Base-by-base conservation (phyloP, 2,113 vertebrate species). In the Corvus hawaiiensis region DNA sequence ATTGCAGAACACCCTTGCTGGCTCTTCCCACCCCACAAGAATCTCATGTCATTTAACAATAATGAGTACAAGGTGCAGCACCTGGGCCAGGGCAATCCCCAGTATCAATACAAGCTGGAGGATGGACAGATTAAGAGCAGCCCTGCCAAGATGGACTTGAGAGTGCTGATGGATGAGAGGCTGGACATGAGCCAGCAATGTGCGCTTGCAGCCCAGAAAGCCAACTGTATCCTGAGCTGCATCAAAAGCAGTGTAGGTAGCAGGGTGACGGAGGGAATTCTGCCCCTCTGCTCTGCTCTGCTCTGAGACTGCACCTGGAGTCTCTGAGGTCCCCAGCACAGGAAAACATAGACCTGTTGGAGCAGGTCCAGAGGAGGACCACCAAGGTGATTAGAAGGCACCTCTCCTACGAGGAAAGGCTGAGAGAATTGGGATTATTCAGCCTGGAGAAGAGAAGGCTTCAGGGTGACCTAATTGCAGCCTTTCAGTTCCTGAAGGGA, bases 211-310 rank as follows among this genome's bases (percentile, higher is more conserved):
- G 26, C 15, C 48, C 26, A 62, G 41, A 62, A 55, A 55, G 55
- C 7, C 2, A 69, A 3, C 16, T 55, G 5, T 43, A 13, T 76
- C 6, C 63, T 49, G 41, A 26, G 24, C 12, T 83, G 6, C 30
- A 54, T 14, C 21, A 30, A 55, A 48, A 76, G 26, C 32, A 66
- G 8, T 0, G 0, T 44, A 15, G 32, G 8, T 43, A 76, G 30
- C 21, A 35, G 30, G 10, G 22, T 0, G 0, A 69, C 41, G 14
- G 15, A 32, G 14, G 5, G 15, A 10, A 43, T 76, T 41, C n/a
- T 62, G 11, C 11, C n/a, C 20, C 44, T 51, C 59, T 71, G 16
- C 48, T 71, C 32, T 55, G 33, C 22, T 51, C 43, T 56, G 21
- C 51, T 43, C n/a, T 73, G 21, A 68, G 32, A 48, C 11, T 21